Base-by-base conservation (phyloP, 2,797 vertebrate genomes). In the Fistularia commersonii region DNA sequence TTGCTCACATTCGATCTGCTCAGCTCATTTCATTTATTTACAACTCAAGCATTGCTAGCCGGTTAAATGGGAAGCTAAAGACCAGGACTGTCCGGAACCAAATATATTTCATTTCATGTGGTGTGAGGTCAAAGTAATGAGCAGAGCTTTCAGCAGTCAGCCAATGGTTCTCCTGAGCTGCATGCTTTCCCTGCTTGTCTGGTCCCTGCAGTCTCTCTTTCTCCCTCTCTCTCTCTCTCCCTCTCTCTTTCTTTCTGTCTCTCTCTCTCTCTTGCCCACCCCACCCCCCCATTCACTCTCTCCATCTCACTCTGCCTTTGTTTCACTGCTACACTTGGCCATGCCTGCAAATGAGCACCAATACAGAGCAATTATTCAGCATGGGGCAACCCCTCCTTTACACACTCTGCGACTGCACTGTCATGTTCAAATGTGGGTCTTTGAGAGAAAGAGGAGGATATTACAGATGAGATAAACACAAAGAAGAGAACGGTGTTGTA, bases 311-410 rank as follows among this genome's bases (percentile, higher is more conserved):
- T 43, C 60, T 14, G 68, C 38, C 71, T 84, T 83, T 86, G 80
- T 81, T 61, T 74, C 74, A 37, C 64, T 51, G 61, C 71, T 50
- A 48, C 81, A 62, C 81, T 76, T 42, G 71, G 66, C 76, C 53
- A 8, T 83, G 87, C 81, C 79, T 86, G 77, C 82, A 85, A 87
- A 87, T 87, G 72, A 82, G 84, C 74, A 56, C 63, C 8, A 37
- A 71, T 63, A 83, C 76, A 76, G 72, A 71, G 77, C 70, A 51
- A 82, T 84, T 84, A 83, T 84, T 85, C 81, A 81, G 79, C 80
- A 48, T 6, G 31, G 74, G 73, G 61, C 69, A 54, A 63, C 69
- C 75, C 67, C 66, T 32, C 40, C 34, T 48, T 31, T 31, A 32
- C 39, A 39, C 13, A 40, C n/a, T 49, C 33, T 38, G 42, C 34